These are phyloP conservation scores for Timandra comae DNA, from an alignment of 2,888 invertebrate species.

Conservation along the genomic window DNA sequence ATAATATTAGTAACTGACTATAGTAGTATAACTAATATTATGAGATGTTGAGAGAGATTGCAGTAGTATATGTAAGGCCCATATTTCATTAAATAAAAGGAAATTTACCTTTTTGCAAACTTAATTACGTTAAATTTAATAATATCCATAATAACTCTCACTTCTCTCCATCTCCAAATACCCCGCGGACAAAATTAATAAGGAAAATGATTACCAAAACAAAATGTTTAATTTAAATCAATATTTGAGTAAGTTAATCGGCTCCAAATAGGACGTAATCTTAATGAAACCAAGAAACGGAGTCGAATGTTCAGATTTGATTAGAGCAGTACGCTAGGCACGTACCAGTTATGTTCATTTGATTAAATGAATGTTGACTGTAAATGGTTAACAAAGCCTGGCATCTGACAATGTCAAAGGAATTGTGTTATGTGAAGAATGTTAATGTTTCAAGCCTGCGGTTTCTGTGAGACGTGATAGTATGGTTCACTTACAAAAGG, in stretches of 20 bases:
- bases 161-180: too few relatives aligned
- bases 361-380: constrained; percentile 52
- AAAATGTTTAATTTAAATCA: background rate
- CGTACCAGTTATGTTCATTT: constrained; percentile 54
- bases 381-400: constrained; percentile 38
- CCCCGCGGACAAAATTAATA: too few relatives aligned
- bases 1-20: too few relatives aligned
- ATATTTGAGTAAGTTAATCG: constrained; percentile 1
- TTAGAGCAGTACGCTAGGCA: constrained; percentile 45
- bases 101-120: too few relatives aligned
- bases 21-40: too few relatives aligned
- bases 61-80: too few relatives aligned
- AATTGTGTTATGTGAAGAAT: constrained; percentile 31
- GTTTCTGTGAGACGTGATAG: constrained; percentile 22
- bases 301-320: constrained; percentile 48
- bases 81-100: too few relatives aligned
- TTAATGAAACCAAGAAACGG: constrained; percentile 37
- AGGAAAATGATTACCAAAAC: too few relatives aligned
- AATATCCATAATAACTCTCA: too few relatives aligned
- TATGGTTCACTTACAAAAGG: constrained; percentile 14
- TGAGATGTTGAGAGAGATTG: too few relatives aligned
- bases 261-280: constrained; percentile 1
- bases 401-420: constrained; percentile 40
- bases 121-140: too few relatives aligned
- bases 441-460: constrained; percentile 24